These are phyloP conservation scores for Labrus mixtus DNA, from an alignment of 2,113 vertebrate genomes.

Conservation along the genomic window DNA sequence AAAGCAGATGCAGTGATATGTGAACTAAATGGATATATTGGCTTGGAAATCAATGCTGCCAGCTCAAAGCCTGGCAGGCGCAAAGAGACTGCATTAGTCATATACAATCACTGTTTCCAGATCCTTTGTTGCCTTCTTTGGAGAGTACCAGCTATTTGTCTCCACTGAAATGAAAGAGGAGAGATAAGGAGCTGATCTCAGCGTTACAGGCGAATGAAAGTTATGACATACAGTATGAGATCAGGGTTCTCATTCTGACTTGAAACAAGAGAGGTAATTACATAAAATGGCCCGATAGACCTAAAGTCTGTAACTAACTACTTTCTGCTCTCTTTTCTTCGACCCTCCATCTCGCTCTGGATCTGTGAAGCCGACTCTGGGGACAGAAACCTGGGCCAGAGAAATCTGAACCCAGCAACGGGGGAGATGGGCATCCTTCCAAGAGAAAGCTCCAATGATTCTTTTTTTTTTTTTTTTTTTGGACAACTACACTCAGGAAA, in stretches of 20 bases:
- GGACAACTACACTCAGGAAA: conserved; percentile 19
- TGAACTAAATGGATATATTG: conserved; percentile 65
- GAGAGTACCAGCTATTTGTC: conserved; percentile 46
- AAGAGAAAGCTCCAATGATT: conserved; percentile 13
- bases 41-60: conserved; percentile 51
- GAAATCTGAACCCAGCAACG: conserved; percentile 25
- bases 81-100: conserved; percentile 51
- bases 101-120: conserved; percentile 45
- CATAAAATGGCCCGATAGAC: conserved; percentile 13
- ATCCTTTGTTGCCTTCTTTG: conserved; percentile 44
- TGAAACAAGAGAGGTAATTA: conserved; percentile 46
- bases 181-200: conserved; percentile 42
- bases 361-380: conserved; percentile 39
- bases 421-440: conserved; percentile 35
- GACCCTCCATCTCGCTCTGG: conserved; percentile 10
- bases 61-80: conserved; percentile 47
- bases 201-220: conserved; percentile 6
- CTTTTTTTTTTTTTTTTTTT: conserved; percentile 3
- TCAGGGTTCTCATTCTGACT: conserved; percentile 32
- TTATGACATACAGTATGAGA: conserved; percentile 29
- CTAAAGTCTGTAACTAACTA: conserved; percentile 36
- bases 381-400: conserved; percentile 41
- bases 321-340: conserved; percentile 8
- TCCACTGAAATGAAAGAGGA: conserved; percentile 49
- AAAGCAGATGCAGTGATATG: conserved; percentile 53